A percentile compares a stretch with the other conserved stretches of the same genome.
These are phyloP conservation scores for Heliconius cydno DNA, from an alignment of 2,888 invertebrate genomes.

Conservation along the genomic window DNA sequence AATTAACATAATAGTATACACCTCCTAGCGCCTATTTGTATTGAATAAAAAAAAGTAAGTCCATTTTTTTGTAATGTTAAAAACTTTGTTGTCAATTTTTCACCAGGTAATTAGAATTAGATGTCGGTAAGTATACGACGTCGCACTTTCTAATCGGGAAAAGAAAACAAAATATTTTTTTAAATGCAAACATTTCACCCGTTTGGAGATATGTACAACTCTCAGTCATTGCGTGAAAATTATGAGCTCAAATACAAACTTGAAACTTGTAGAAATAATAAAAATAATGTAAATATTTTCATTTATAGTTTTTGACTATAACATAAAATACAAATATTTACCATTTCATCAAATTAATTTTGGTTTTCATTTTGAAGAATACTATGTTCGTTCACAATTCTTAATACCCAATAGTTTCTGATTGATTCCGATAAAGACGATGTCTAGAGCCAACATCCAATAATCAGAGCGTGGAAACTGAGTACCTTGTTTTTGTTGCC, in stretches of 20 bases:
- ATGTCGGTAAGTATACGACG: neutral
- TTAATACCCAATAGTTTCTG: constrained; percentile 55
- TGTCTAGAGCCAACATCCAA: constrained; percentile 83
- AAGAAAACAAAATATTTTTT: neutral
- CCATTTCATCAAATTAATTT: neutral
- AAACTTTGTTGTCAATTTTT: neutral
- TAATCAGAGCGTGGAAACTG: constrained; percentile 84
- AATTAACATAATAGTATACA: neutral
- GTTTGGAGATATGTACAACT: neutral
- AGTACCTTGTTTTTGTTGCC: constrained; percentile 70
- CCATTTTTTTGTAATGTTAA: neutral
- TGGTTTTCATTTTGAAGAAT: neutral
- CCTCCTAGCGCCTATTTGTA: neutral
- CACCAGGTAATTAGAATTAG: neutral
- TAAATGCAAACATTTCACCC: neutral
- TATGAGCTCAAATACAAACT: neutral
- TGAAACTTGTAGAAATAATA: neutral
- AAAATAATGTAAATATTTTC: neutral
- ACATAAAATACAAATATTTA: neutral
- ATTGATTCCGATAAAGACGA: constrained; percentile 80
- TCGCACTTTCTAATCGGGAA: neutral
- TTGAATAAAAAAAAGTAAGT: neutral
- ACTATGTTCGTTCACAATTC: constrained; percentile 7
- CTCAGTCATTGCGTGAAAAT: neutral
- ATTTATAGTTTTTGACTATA: neutral